Base-by-base conservation (phyloP, 2,113 vertebrate species). In the Holacanthus passer region DNA sequence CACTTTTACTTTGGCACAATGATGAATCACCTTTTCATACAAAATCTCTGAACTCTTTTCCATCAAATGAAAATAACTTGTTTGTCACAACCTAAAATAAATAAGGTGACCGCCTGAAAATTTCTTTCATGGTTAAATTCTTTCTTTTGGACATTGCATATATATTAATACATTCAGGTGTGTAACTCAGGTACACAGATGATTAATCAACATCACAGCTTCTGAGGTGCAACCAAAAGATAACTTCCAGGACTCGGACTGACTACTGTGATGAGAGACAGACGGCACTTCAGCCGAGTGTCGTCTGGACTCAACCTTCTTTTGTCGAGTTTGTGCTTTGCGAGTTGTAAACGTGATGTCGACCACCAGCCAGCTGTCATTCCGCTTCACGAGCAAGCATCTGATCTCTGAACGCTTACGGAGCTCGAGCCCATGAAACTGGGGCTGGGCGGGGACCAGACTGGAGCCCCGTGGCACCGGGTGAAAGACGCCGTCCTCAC, bases 201-300 rank as follows among this genome's bases (percentile, higher is more conserved):
- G 89, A 58, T 90, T 93, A 65, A 96, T 94, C 56, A 97, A 68
- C 59, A 90, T 88, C 81, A 92, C 77, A 29, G 95, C 95, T 50
- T 97, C 96, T 37, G 96, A 84, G 45, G 89, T 88, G 52, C 95
- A 96, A 83, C 93, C 94, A 41, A 97, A 94, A 13, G 83, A 90
- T 58, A 97, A 85, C 82, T 91, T 96, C 96, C 96, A 97, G 73
- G 94, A 91, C 52, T 94, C 90, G 0, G 2, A 48, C 1, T 8
- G 83, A 1, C 32, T 11, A 9, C 64, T 59, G 68, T 63, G 37
- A 66, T 41, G 20, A 5, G 58, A 17, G 29, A 12, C 1, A 1
- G 20, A n/a, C 0, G 29, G 2, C 22, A 12, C 31, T 0, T 81
- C 69, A 0, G 53, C 70, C 0, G 56, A 83, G 59, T 52, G 52